Base-by-base conservation (phyloP, 64 coral and sea anemone genomes). In the Stichodactyla helianthus region DNA sequence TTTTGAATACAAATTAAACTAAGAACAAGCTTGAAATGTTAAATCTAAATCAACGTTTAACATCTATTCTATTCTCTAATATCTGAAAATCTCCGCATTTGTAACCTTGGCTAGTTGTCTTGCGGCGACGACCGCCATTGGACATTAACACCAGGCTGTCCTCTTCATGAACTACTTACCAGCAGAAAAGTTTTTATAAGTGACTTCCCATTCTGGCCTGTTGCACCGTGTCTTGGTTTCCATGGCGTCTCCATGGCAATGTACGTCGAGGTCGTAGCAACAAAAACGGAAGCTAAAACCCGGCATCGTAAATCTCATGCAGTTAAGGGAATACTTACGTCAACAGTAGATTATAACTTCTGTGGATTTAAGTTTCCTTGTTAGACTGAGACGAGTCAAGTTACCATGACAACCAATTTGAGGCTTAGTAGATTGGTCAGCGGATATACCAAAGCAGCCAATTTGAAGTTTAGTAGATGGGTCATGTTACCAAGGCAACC, bases 251-350 rank as follows among this genome's bases (percentile, higher is more conserved):
- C 68, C 68, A 74, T 28, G 68, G 68, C 68, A 74, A 11, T 31
- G 35, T 44, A 23, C 10, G 68, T 74, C 68, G 68, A 74, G 6
- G 68, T 74, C 10, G 68, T 27, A 28, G 26, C 68, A 13, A 74
- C 68, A 74, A 12, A 74, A 74, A 74, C 68, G 68, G 23, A 74
- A 74, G 68, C 68, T 74, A 13, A 74, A 74, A 74, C 68, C 68
- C 68, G 68, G 68, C 68, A 74, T 31, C 68, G 68, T 7, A 74
- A 74, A 74, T 74, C 68, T 74, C 68, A 74, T 74, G 26, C 68
- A 74, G 25, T 27, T 31, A 74, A 68, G 68, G 68, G 22, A 6
- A 74, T 74, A 74, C 68, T 74, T 74, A 74, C 68, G 35, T 74
- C 27, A 74, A 74, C 68, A 74, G 68, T 23, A 74, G 68, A 31